Percentiles rank a stretch among this genome's conserved stretches.
Evolutionary conservation across 2,797 vertebrate species (phyloP).

Genomic region (Poeciliopsis infans): DNA sequence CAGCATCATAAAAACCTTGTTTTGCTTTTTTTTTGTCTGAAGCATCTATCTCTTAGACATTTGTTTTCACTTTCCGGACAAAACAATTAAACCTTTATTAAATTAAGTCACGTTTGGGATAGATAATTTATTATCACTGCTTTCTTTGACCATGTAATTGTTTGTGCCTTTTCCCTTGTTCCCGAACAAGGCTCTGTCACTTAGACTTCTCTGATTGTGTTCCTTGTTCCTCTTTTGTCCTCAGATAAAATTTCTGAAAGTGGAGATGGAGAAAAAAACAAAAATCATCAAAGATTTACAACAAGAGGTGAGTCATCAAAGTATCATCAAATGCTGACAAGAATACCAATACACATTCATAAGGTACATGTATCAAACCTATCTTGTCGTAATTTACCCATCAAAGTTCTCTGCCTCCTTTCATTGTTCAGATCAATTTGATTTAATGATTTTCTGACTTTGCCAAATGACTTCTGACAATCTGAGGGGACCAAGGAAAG

Average conservation of each 20-base stretch:
- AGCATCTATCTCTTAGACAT: background rate
- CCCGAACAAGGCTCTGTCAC: background rate
- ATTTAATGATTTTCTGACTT: slow-evolving; percentile 40
- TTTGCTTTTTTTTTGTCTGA: background rate
- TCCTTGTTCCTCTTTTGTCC: slow-evolving; percentile 56
- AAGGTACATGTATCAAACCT: slow-evolving; percentile 1
- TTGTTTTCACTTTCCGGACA: background rate
- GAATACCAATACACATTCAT: background rate
- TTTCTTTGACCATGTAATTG: background rate
- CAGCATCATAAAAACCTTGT: background rate
- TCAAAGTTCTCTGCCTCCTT: background rate
- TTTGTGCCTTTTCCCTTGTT: background rate
- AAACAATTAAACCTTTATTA: background rate
- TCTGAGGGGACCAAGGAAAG: slow-evolving; percentile 7
- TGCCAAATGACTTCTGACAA: slow-evolving; percentile 30
- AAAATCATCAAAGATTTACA: slow-evolving; percentile 98
- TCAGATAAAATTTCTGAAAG: slow-evolving; percentile 96
- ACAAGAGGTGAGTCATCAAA: slow-evolving; percentile 88
- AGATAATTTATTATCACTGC: background rate
- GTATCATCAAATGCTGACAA: slow-evolving; percentile 2
- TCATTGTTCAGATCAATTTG: slow-evolving; percentile 19
- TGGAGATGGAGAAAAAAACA: slow-evolving; percentile 97
- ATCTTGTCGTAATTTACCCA: slow-evolving; percentile 25
- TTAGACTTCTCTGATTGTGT: background rate
- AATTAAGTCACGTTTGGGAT: background rate